Percentiles rank a stretch among this genome's conserved stretches.
Conservation (phyloP, 2,797 vertebrate species). For the Epinephelus malabaricus region DNA sequence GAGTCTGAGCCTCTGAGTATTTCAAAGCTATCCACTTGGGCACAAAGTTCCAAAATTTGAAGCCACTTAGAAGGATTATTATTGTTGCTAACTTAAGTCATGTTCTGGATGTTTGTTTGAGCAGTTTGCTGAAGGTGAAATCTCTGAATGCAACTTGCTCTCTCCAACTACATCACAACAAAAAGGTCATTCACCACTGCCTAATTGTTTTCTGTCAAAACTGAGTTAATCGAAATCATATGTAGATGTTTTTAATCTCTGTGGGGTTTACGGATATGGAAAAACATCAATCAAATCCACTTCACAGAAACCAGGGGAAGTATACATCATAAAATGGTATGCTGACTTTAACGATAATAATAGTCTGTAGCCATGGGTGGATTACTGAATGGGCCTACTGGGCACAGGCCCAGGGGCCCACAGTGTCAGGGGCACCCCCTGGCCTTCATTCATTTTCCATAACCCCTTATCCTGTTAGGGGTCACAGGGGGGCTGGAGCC, state of each 20-base stretch:
- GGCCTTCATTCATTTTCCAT: too few relatives aligned
- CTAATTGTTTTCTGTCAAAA: conserved; percentile 30
- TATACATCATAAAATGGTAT: not conserved
- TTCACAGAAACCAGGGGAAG: not conserved
- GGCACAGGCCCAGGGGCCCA: too few relatives aligned
- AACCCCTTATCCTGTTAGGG: too few relatives aligned
- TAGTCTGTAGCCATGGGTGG: too few relatives aligned
- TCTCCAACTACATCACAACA: conserved; percentile 1
- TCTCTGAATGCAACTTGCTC: not conserved
- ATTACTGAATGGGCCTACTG: too few relatives aligned
- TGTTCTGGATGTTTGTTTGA: not conserved
- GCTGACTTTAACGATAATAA: not conserved
- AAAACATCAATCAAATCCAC: conserved; percentile 25
- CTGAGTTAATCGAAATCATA: conserved; percentile 25
- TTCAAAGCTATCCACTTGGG: not conserved
- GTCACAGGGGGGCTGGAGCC: too few relatives aligned
- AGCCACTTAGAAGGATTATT: not conserved
- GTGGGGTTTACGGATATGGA: conserved; percentile 40
- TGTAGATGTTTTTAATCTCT: conserved; percentile 19
- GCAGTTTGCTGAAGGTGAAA: not conserved
- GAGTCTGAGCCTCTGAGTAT: not conserved
- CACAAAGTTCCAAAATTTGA: not conserved
- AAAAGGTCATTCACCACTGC: conserved; percentile 25
- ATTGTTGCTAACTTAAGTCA: not conserved
- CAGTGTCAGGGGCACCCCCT: too few relatives aligned